Evolutionary conservation across 2,888 invertebrate species (phyloP), one percentile per base, ranked within the genome.

Genomic region (Callinectes sapidus): DNA sequence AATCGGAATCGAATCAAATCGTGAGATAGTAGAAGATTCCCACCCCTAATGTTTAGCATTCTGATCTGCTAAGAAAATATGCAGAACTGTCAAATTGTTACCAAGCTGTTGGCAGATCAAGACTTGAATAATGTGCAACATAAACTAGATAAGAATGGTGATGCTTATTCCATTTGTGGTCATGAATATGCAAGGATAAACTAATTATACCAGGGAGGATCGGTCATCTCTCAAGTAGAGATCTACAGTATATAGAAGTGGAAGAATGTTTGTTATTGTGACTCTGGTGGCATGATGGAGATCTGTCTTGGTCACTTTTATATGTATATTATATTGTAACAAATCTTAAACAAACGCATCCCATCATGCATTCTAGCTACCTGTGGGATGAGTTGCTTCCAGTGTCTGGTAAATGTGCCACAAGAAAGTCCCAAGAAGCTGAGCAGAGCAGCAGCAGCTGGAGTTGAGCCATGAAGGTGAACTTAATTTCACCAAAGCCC

Each of bases 371-470:
- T 35, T 81, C 32, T 35, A 81, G 6, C 3, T 32, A 81, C 81
- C 35, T 81, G 14, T 14, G 16, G 13, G 81, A 81, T 35, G 81
- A 81, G 14, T 1, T 81, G 81, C 32, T 81, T 91, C 89, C 39
- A 89, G 77, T 14, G 39, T 28, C 32, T 71, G 71, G 54, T 89
- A 77, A 14, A 89, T 35, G n/a, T 91, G 88, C 54, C 88, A 88
- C 14, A 91, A 48, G 54, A 91, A 55, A 35, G 39, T 55, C 14
- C 88, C 77, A 13, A 91, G 81, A 18, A 91, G 81, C n/a, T 89
- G 54, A 16, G 91, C 77, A 54, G 88, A 61, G 35, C 91, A 91
- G n/a, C 16, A 35, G 48, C 91, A 91, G 14, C 14, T 88, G 32
- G 91, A 81, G 10, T 28, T 32, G 13, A 91, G 48, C 88, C 91